phyloP scores from a whole-genome alignment of 2,113 vertebrate genomes.

The Phalacrocorax brasilianus region DNA sequence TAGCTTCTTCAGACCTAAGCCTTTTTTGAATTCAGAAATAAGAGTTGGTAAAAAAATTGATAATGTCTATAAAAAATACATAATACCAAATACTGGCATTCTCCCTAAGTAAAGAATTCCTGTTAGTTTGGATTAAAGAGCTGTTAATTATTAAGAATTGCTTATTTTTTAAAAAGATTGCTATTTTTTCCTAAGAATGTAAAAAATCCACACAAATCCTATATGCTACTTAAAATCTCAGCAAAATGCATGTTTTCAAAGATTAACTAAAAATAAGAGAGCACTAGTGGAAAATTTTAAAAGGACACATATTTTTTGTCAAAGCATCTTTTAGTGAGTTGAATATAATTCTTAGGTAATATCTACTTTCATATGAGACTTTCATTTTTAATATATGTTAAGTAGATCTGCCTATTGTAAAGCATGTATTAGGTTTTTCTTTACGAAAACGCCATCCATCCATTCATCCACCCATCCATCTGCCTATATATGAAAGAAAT shows the following conservation, averaged over 20 bases:
- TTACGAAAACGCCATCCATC: background rate
- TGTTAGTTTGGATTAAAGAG: background rate
- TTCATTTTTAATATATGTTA: background rate
- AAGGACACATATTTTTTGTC: background rate
- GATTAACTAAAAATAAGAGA: background rate
- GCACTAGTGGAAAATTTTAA: background rate
- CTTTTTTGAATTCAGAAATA: background rate
- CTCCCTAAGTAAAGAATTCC: background rate
- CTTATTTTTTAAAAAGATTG: background rate
- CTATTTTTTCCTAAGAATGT: background rate
- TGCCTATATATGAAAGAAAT: background rate
- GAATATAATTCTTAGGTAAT: background rate
- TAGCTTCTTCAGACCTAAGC: background rate
- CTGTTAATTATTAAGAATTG: background rate
- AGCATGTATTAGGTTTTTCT: background rate
- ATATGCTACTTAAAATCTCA: background rate
- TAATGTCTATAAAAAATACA: background rate
- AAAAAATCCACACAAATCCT: background rate
- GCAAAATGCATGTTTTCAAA: background rate
- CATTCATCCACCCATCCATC: background rate
- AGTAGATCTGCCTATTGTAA: background rate
- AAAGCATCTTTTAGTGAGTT: background rate
- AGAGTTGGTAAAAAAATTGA: background rate
- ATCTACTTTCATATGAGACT: background rate
- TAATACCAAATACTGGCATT: background rate